Conservation (phyloP, 2,888 invertebrate species). For the Diarsia rubi region DNA sequence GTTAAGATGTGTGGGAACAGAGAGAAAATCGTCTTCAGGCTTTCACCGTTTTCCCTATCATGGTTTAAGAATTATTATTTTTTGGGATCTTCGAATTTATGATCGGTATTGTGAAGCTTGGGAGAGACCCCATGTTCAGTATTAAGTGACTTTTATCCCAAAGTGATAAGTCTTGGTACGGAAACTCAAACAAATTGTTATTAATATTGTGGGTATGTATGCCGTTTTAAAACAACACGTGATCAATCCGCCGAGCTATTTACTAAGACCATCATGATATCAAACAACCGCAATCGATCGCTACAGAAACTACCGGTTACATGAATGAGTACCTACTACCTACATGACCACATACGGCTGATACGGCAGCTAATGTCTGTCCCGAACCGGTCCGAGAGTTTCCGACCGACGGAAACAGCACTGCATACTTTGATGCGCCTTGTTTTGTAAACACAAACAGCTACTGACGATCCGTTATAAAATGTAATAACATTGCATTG, state of each 20-base stretch:
- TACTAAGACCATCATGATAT: background rate
- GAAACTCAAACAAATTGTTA: background rate
- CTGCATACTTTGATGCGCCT: slow-evolving; percentile 38
- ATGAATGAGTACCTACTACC: slow-evolving; percentile 10
- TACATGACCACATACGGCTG: slow-evolving; percentile 43
- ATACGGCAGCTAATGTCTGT: slow-evolving; percentile 22
- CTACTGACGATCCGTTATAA: slow-evolving; percentile 30
- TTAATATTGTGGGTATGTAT: background rate
- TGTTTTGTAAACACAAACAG: slow-evolving; percentile 51
- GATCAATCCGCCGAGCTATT: background rate
- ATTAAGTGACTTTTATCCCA: background rate
- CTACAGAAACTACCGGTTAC: slow-evolving; percentile 30
- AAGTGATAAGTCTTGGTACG: background rate
- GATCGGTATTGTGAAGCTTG: background rate
- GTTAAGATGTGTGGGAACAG: background rate
- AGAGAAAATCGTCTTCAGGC: background rate
- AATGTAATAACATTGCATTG: slow-evolving; percentile 53
- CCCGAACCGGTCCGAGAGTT: slow-evolving; percentile 40
- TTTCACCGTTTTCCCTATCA: background rate
- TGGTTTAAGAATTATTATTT: background rate
- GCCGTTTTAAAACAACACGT: background rate
- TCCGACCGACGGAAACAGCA: slow-evolving; percentile 39
- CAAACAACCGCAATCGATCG: slow-evolving; percentile 21
- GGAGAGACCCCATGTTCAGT: background rate
- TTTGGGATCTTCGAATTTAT: background rate